Conservation (phyloP, 2,888 invertebrate species). For the Lamellibrachia satsuma region DNA sequence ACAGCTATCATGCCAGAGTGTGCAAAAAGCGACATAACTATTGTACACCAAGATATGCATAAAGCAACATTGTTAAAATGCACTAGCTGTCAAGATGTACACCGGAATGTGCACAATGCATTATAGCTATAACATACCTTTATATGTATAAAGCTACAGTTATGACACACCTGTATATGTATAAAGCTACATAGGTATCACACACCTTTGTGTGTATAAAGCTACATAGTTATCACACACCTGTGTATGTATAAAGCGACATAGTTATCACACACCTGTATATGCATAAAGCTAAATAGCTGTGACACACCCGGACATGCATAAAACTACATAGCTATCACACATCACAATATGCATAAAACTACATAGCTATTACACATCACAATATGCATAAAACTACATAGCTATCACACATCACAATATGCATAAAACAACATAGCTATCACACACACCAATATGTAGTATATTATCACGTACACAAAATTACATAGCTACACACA, state of each 20-base stretch:
- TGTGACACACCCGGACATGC: neutral
- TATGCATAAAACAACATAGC: neutral
- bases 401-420: neutral
- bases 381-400: neutral
- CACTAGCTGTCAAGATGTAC: neutral
- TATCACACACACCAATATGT: neutral
- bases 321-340: neutral
- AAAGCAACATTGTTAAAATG: neutral
- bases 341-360: neutral
- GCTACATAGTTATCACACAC: neutral
- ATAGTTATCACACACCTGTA: neutral
- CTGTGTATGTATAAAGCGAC: neutral
- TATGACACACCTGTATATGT: neutral
- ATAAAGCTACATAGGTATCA: neutral
- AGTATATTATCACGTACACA: neutral
- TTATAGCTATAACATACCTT: neutral
- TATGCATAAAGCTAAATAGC: neutral
- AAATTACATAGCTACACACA: neutral
- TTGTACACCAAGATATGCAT: neutral
- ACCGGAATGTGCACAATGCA: neutral
- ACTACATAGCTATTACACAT: neutral
- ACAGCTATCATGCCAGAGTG: neutral
- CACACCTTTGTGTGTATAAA: neutral
- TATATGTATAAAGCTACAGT: no score
- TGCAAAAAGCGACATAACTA: neutral